A percentile compares a stretch with the other conserved stretches of the same genome.
These are phyloP conservation scores for Ellobium chinense DNA, from an alignment of 2,888 invertebrate species.

Conservation along the genomic window DNA sequence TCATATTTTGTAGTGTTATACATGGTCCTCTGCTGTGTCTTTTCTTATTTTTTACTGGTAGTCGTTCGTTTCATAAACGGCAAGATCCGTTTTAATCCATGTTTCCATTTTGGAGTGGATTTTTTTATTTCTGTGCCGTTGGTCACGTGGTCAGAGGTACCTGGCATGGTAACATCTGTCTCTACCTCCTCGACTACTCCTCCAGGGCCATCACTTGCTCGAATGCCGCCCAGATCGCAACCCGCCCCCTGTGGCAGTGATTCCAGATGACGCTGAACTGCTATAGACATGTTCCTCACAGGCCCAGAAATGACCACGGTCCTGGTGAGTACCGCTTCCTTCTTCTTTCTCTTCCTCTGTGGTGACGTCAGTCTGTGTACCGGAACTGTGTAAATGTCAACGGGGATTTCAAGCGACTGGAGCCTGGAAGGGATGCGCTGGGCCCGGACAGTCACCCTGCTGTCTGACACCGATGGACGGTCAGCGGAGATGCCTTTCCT, in stretches of 20 bases:
- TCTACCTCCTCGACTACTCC: neutral
- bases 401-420: slow-evolving; percentile 28
- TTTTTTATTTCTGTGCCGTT: neutral
- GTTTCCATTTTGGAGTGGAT: slow-evolving; percentile 14
- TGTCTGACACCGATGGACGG: too few species aligned
- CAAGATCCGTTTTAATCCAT: slow-evolving; percentile 5
- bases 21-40: neutral
- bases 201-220: neutral
- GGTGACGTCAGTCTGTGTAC: neutral
- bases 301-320: slow-evolving; percentile 38
- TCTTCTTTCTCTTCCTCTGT: slow-evolving; percentile 17
- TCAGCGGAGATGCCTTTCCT: too few species aligned
- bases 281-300: slow-evolving; percentile 21
- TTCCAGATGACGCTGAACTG: slow-evolving; percentile 14
- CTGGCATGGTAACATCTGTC: neutral
- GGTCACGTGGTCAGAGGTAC: neutral
- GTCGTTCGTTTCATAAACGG: slow-evolving; percentile 12
- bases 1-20: too few species aligned
- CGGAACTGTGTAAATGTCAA: slow-evolving; percentile 35
- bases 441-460: too few species aligned
- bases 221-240: too few species aligned
- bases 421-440: too few species aligned
- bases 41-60: neutral
- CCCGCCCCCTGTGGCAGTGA: too few species aligned
- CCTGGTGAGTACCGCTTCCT: neutral